A percentile compares a stretch with the other conserved stretches of the same genome.
Conservation (phyloP, 2,113 vertebrate genomes). For the Lepus timidus region DNA sequence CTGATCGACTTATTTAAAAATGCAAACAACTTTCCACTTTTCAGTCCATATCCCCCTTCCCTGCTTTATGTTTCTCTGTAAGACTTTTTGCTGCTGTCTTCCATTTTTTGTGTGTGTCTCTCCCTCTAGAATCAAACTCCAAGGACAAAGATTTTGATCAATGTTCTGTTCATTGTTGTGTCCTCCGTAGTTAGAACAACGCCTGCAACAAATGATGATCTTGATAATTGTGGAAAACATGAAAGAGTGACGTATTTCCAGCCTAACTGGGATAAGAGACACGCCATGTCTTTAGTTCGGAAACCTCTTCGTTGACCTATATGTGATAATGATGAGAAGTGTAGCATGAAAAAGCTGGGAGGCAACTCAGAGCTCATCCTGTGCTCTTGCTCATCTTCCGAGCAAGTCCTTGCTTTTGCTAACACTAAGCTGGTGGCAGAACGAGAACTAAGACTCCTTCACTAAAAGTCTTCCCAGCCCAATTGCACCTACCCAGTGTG, state of each 20-base stretch:
- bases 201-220: neutral
- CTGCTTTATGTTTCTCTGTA: neutral
- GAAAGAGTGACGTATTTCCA: neutral
- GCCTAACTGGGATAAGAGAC: neutral
- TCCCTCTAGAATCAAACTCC: neutral
- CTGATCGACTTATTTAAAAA: neutral
- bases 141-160: neutral
- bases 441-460: neutral
- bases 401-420: slow-evolving; percentile 28
- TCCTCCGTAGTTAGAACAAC: neutral
- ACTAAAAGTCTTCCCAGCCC: neutral
- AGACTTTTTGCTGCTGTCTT: neutral
- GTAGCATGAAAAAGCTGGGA: neutral
- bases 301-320: neutral
- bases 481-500: neutral
- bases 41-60: neutral
- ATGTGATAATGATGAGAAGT: neutral
- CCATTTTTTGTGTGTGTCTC: neutral
- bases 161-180: neutral
- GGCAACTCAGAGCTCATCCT: neutral
- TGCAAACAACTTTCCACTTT: neutral
- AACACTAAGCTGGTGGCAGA: neutral
- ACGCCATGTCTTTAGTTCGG: neutral
- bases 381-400: neutral
- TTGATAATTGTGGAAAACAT: slow-evolving; percentile 34